Evolutionary conservation across 2,888 invertebrate genomes (phyloP).

Genomic region (Meiosimyza platycephala): DNA sequence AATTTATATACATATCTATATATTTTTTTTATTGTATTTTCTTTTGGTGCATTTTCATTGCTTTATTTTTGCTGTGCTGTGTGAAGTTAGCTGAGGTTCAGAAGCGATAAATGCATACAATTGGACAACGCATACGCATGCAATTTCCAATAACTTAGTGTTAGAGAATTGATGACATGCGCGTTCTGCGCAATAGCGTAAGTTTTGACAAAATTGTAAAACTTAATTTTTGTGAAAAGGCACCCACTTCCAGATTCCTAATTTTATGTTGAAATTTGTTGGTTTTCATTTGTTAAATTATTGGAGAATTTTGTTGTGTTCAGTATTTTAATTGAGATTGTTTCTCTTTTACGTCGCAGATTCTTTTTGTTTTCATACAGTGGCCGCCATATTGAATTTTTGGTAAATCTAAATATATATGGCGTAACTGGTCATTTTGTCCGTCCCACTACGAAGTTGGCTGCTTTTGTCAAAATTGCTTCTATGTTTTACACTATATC

Average conservation of each 20-base stretch:
- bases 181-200: constrained; percentile 36
- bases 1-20: too few relatives aligned
- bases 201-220: neutral
- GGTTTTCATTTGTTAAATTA: neutral
- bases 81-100: neutral
- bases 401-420: constrained; percentile 21
- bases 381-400: constrained; percentile 45
- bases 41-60: too few relatives aligned
- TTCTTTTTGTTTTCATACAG: constrained; percentile 31
- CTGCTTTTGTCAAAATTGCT: constrained; percentile 33
- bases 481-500: constrained; percentile 46
- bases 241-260: neutral
- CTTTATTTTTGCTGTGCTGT: neutral
- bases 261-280: neutral
- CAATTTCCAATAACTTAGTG: constrained; percentile 29
- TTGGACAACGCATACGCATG: constrained; percentile 12
- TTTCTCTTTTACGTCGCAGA: constrained; percentile 35
- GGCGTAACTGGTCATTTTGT: constrained; percentile 7
- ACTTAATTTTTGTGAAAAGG: neutral
- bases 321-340: neutral
- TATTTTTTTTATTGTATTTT: too few relatives aligned
- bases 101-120: neutral
- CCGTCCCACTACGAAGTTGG: constrained; percentile 54
- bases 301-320: neutral
- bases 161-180: constrained; percentile 52